phyloP scores from a whole-genome alignment of 2,113 vertebrate genomes.

The Hymenochirus boettgeri region DNA sequence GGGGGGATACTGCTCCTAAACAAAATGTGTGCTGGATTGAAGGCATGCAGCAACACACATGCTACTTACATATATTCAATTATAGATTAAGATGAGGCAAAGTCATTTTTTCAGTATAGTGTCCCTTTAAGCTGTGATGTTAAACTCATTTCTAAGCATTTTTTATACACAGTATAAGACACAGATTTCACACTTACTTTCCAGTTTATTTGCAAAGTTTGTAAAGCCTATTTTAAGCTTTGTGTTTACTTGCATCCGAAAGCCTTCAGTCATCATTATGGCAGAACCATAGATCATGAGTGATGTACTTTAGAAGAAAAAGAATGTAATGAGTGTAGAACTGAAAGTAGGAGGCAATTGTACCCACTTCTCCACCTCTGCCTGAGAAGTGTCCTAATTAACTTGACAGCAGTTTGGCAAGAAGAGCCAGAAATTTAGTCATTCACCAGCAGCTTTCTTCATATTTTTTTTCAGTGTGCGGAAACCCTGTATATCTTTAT shows the following conservation, averaged over 20 bases:
- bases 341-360: slow-evolving; percentile 30
- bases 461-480: too few species aligned
- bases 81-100: too few species aligned
- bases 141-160: too few species aligned
- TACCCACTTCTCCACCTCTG: slow-evolving; percentile 35
- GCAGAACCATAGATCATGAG: slow-evolving; percentile 29
- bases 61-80: too few species aligned
- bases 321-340: slow-evolving; percentile 31
- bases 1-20: too few species aligned
- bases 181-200: not conserved
- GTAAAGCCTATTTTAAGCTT: slow-evolving; percentile 11
- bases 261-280: slow-evolving; percentile 31
- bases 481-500: too few species aligned
- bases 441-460: slow-evolving; percentile 20
- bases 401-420: slow-evolving; percentile 38
- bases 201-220: not conserved
- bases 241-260: slow-evolving; percentile 21
- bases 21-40: too few species aligned
- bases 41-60: too few species aligned
- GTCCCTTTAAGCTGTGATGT: too few species aligned
- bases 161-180: not conserved
- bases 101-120: too few species aligned
- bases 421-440: slow-evolving; percentile 21
- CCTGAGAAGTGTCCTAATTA: slow-evolving; percentile 41
- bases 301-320: slow-evolving; percentile 18